Evolutionary conservation across 1,140 invertebrate genomes (phyloP).

Genomic region (Trachymyrmex cornetzi): DNA sequence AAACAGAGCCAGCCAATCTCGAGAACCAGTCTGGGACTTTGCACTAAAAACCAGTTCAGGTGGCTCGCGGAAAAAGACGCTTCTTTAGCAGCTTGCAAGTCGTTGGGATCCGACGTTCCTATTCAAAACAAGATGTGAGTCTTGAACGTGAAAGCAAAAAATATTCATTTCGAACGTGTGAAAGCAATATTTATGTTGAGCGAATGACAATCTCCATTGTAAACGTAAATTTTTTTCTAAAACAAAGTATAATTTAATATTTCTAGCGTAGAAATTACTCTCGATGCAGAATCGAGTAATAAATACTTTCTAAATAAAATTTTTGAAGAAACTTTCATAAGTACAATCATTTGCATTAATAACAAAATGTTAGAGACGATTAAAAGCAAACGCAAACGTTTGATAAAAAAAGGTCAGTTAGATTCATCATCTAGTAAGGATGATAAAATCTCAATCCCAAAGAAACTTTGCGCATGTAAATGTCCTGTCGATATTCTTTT

Average conservation of each 20-base stretch:
- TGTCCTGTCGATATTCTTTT: background rate
- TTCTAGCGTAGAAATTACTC: conserved; percentile 1
- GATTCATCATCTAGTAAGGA: background rate
- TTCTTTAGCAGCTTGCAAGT: conserved; percentile 4
- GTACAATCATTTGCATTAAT: background rate
- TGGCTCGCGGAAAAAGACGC: background rate
- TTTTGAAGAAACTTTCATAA: background rate
- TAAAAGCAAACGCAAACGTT: conserved; percentile 7
- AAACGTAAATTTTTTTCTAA: background rate
- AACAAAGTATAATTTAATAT: background rate
- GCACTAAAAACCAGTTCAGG: conserved; percentile 30
- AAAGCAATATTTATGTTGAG: conserved; percentile 7
- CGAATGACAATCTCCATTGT: background rate
- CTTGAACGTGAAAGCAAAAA: conserved; percentile 9
- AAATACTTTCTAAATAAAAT: background rate
- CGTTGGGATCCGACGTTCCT: background rate
- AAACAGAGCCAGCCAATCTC: conserved; percentile 13
- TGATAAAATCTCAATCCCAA: background rate
- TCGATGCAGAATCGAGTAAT: background rate
- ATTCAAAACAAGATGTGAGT: conserved; percentile 7
- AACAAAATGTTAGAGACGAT: background rate
- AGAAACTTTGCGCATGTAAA: conserved; percentile 36
- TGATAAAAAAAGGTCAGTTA: background rate
- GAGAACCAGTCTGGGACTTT: conserved; percentile 42
- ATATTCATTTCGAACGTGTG: background rate